phyloP scores from a whole-genome alignment of 2,888 invertebrate genomes.

The Drosophila sordidula region DNA sequence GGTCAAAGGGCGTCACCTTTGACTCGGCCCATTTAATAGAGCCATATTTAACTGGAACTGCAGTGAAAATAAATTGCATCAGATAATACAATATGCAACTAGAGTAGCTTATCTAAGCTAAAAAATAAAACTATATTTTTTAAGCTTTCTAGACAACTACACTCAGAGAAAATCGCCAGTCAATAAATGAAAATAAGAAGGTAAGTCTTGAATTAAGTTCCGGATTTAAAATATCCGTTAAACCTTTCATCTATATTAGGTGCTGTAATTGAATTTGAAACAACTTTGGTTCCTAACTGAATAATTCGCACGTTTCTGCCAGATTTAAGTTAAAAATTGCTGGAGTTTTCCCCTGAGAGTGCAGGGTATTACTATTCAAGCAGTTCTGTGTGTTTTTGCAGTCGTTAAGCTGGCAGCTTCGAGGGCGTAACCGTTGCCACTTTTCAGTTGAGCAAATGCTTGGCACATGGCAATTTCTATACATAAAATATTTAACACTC shows the following conservation, averaged over 20 bases:
- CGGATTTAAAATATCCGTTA: too few relatives aligned
- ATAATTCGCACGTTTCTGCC: too few relatives aligned
- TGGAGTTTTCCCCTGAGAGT: background rate
- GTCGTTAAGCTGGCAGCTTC: background rate
- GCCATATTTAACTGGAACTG: constrained; percentile 6
- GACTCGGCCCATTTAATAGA: background rate
- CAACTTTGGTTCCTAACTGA: too few relatives aligned
- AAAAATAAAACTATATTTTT: too few relatives aligned
- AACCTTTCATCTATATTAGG: too few relatives aligned
- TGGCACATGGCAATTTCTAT: constrained; percentile 33
- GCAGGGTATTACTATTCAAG: constrained; percentile 4
- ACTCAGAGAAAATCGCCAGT: too few relatives aligned
- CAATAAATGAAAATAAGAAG: too few relatives aligned
- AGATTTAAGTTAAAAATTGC: too few relatives aligned
- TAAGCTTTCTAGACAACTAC: background rate
- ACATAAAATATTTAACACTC: constrained; percentile 26
- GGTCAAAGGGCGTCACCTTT: constrained; percentile 2
- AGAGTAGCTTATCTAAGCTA: too few relatives aligned
- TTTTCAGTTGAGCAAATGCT: constrained; percentile 48
- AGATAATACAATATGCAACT: too few relatives aligned
- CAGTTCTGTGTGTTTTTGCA: background rate
- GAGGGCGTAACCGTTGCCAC: constrained; percentile 13
- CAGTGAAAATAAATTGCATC: background rate
- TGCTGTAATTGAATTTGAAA: too few relatives aligned
- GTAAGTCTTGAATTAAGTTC: too few relatives aligned